phyloP scores from a whole-genome alignment of 2,888 invertebrate genomes.

The Sarcophaga variegata region DNA sequence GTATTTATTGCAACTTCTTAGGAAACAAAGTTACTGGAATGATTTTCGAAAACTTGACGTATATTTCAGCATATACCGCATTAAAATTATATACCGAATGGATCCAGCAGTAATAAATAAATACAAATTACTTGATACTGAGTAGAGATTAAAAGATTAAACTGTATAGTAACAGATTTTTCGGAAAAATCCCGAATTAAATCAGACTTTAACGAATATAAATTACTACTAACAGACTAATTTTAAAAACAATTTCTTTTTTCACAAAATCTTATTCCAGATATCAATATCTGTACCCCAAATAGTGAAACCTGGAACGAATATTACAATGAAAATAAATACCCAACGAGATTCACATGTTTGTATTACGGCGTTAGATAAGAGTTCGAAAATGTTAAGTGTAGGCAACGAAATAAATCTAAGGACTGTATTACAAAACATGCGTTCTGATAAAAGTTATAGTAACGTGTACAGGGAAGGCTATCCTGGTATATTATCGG shows the following conservation, averaged over 20 bases:
- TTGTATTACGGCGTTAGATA: constrained; percentile 93
- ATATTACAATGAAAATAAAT: constrained; percentile 89
- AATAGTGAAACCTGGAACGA: constrained; percentile 89
- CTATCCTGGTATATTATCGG: constrained; percentile 76
- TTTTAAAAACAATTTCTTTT: neutral
- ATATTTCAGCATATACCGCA: too few species aligned
- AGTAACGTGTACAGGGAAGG: constrained; percentile 73
- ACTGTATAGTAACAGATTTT: too few species aligned
- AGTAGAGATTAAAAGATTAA: too few species aligned
- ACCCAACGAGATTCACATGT: constrained; percentile 93
- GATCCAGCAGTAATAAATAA: too few species aligned
- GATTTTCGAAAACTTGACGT: too few species aligned
- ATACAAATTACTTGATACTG: too few species aligned
- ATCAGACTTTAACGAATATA: too few species aligned
- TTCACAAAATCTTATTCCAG: constrained; percentile 78
- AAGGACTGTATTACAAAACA: constrained; percentile 84
- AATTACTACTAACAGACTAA: too few species aligned
- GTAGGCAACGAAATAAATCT: constrained; percentile 84
- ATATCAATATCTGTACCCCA: constrained; percentile 86
- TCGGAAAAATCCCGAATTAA: too few species aligned
- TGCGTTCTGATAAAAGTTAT: constrained; percentile 84
- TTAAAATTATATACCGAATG: too few species aligned
- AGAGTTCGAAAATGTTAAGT: constrained; percentile 88
- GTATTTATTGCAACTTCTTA: too few species aligned
- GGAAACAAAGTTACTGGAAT: too few species aligned